A percentile compares a stretch with the other conserved stretches of the same genome.
phyloP scores from a whole-genome alignment of 2,113 vertebrate species.

The Bungarus multicinctus region DNA sequence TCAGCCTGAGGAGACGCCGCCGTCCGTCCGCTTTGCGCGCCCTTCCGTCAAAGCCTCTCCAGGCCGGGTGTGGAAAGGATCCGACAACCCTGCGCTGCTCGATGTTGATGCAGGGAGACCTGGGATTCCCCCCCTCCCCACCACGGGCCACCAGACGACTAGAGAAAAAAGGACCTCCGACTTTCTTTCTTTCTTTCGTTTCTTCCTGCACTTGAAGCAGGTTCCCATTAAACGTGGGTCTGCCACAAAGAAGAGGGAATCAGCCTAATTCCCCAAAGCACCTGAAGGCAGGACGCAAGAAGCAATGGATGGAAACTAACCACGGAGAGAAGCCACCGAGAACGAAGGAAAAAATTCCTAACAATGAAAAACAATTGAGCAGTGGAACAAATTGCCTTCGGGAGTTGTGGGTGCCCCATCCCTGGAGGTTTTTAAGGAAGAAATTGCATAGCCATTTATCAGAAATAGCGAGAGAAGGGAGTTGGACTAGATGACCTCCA shows the following conservation, averaged over 20 bases:
- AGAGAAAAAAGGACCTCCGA: not conserved
- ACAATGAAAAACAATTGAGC: not conserved
- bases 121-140: not conserved
- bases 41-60: not conserved
- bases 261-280: not conserved
- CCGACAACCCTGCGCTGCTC: not conserved
- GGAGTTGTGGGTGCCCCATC: not conserved
- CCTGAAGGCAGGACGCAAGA: not conserved
- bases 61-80: not conserved
- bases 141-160: not conserved
- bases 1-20: constrained; percentile 12
- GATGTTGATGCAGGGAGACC: not conserved
- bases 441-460: not conserved
- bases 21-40: not conserved
- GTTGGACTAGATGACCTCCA: not conserved
- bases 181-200: not conserved
- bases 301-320: not conserved
- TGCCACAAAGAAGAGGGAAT: not conserved
- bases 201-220: not conserved
- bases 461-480: not conserved
- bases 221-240: not conserved
- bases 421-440: not conserved
- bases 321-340: not conserved
- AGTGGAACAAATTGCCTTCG: not conserved
- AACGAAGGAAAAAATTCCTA: not conserved